Conservation (phyloP, 2,113 vertebrate genomes). For the Taxidea taxus region DNA sequence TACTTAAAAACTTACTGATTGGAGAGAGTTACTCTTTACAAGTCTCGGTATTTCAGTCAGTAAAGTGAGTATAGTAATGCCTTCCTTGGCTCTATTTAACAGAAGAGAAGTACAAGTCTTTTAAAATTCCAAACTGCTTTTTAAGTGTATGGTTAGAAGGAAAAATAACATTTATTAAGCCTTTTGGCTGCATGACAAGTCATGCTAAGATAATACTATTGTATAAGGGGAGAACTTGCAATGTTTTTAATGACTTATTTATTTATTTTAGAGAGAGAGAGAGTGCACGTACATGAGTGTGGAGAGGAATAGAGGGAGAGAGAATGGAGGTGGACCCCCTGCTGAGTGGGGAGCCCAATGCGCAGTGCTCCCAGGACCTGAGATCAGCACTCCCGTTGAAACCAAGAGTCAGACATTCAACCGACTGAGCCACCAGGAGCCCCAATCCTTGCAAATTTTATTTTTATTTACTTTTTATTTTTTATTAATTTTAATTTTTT, state of each 20-base stretch:
- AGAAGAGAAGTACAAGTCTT: neutral
- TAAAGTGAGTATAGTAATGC: neutral
- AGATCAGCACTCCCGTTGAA: neutral
- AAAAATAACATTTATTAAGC: neutral
- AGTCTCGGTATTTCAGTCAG: neutral
- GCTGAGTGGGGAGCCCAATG: neutral
- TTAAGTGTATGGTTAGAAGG: neutral
- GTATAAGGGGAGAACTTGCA: neutral
- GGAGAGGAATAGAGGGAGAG: neutral
- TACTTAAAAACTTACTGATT: neutral
- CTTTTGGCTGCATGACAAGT: neutral
- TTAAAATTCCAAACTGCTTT: neutral
- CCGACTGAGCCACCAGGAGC: neutral
- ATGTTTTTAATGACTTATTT: neutral
- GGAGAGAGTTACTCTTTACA: neutral
- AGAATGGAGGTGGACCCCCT: neutral
- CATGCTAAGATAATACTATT: neutral
- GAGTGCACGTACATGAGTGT: neutral
- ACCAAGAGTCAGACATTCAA: neutral
- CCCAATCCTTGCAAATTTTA: neutral
- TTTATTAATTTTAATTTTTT: no score
- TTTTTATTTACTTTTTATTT: no score
- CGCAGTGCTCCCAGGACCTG: neutral
- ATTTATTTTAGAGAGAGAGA: neutral
- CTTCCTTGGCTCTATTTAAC: neutral